Evolutionary conservation across 2,113 vertebrate genomes (phyloP).

Genomic region (Myanophis thanlyinensis): DNA sequence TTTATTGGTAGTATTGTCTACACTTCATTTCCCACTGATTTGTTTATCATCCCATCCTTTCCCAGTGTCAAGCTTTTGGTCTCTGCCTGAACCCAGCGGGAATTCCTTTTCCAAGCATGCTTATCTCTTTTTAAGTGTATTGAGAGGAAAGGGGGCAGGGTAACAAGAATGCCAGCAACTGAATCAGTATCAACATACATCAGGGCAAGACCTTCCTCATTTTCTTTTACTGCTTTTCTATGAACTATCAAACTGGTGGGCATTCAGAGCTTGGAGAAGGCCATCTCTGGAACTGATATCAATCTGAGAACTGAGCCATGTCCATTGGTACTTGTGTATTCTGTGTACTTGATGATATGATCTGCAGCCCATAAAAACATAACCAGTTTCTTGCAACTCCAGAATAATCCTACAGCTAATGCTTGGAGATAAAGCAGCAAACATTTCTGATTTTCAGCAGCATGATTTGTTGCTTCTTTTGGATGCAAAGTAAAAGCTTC

Average conservation of each 20-base stretch:
- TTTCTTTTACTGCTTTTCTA: background rate
- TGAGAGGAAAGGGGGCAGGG: background rate
- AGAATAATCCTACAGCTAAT: background rate
- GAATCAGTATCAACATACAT: background rate
- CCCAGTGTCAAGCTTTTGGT: background rate
- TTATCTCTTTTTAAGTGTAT: background rate
- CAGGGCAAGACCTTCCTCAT: background rate
- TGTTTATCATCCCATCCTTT: background rate
- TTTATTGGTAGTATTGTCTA: background rate
- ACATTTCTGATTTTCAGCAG: background rate
- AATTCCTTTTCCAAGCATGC: background rate
- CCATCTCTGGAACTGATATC: background rate
- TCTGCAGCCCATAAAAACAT: background rate
- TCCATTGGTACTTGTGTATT: background rate
- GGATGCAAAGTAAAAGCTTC: background rate
- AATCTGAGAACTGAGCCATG: background rate
- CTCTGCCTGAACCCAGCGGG: background rate
- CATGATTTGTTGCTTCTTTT: background rate
- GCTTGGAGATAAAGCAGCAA: background rate
- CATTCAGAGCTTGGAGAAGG: background rate
- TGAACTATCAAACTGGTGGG: background rate
- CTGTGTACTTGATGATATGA: background rate
- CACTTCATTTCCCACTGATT: background rate
- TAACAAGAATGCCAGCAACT: background rate
- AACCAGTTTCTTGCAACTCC: background rate